Base-by-base conservation (phyloP, 2,113 vertebrate genomes). In the Asarcornis scutulata region DNA sequence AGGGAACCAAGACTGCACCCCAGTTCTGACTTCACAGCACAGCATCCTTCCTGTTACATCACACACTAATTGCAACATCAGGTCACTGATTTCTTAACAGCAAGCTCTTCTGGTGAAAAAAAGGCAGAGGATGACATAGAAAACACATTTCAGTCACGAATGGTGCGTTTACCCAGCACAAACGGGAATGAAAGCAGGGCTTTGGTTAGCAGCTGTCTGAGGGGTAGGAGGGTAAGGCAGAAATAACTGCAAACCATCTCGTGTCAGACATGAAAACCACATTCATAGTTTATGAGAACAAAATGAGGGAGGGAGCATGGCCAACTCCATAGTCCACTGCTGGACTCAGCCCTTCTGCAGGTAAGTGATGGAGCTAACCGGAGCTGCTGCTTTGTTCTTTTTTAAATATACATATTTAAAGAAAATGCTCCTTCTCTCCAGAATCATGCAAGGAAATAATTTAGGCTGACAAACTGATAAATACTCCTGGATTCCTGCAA, bases 61-160 rank as follows among this genome's bases (percentile, higher is more conserved):
- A 16, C 56, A 32, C 38, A 5, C 7, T 16, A 22, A 23, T 32
- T 22, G 18, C 13, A 55, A 48, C 40, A 32, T 46, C 69, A 7
- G 40, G 40, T 36, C 31, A 42, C 16, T 23, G 25, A 36, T 42
- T 50, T 32, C 69, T 32, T 25, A 32, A 44, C 1, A 86, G 44
- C 64, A 71, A 64, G 34, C 31, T 69, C 40, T 69, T 55, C 31
- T 56, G n/a, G 20, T 20, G 38, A 17, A 27, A 64, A 64, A 29
- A n/a, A 20, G 2, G 9, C 42, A 16, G 29, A 14, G 0, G 23
- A 34, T 21, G 56, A 31, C 5, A n/a, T 2, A 5, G 23, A 46
- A 59, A 66, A 21, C 58, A 26, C 10, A 15, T 11, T 20, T 53
- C 11, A 6, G 50, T 15, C 20, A 7, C 5, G 11, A 38, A 4